Evolutionary conservation across 2,888 invertebrate genomes (phyloP).

Genomic region (Nomada lathburiana): DNA sequence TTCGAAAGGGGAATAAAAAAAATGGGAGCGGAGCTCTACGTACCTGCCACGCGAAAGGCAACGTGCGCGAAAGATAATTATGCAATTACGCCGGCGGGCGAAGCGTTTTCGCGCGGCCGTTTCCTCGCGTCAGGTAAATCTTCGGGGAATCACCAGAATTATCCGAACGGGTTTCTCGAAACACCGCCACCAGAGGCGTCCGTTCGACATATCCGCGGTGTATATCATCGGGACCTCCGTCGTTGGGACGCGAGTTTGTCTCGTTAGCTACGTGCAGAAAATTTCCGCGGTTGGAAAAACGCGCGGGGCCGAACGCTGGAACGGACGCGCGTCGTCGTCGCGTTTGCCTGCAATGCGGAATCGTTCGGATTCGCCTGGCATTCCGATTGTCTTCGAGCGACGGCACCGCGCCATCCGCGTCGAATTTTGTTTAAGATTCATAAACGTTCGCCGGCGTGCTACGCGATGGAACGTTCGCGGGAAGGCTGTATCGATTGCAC

Average conservation of each 20-base stretch:
- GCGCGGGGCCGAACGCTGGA: background rate
- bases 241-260: constrained; percentile 1
- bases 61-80: background rate
- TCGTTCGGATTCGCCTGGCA: background rate
- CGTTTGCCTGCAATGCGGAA: constrained; percentile 14
- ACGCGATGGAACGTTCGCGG: background rate
- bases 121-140: background rate
- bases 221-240: background rate
- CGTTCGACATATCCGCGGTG: background rate
- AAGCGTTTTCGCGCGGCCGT: background rate
- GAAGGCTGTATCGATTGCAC: constrained; percentile 1
- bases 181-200: background rate
- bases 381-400: constrained; percentile 5
- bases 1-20: constrained; percentile 8
- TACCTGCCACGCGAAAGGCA: background rate
- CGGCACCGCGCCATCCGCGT: background rate
- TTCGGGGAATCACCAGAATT: constrained; percentile 4
- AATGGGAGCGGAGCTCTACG: background rate
- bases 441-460: background rate
- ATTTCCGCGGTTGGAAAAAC: background rate
- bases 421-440: constrained; percentile 23
- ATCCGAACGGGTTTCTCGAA: background rate
- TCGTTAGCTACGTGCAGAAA: background rate
- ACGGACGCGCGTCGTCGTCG: background rate
- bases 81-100: constrained; percentile 1